Percentiles rank a stretch among this genome's conserved stretches.
Conservation (phyloP, 2,113 vertebrate species). For the Galeopterus variegatus region DNA sequence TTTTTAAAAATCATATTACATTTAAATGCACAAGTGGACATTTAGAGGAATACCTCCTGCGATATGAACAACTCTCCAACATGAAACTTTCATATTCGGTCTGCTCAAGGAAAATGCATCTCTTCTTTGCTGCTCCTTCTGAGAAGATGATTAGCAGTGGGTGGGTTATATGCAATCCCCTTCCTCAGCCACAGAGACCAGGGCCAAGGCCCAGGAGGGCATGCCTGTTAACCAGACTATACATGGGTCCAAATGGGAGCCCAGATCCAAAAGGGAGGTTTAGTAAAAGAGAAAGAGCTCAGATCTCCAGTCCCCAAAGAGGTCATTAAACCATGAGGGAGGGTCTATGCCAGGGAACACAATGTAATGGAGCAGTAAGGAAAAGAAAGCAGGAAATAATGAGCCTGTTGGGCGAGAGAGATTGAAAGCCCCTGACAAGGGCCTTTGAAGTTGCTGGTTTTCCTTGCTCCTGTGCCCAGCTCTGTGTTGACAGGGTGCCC, state of each 20-base stretch:
- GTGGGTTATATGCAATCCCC: background rate
- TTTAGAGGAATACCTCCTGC: background rate
- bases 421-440: background rate
- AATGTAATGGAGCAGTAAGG: background rate
- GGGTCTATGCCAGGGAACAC: background rate
- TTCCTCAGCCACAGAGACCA: background rate
- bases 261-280: background rate
- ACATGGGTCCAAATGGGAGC: background rate
- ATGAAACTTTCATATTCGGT: background rate
- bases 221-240: background rate
- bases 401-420: background rate
- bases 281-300: background rate
- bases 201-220: background rate
- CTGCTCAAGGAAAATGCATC: constrained; percentile 29
- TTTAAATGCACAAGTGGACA: constrained; percentile 43
- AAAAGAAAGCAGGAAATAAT: background rate
- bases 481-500: background rate
- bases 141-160: background rate
- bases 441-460: background rate
- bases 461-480: background rate
- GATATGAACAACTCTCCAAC: background rate
- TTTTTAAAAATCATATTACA: constrained; percentile 60
- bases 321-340: background rate
- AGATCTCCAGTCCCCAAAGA: background rate
- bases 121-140: constrained; percentile 20